phyloP scores from a whole-genome alignment of 2,113 vertebrate species.

The Seriola quinqueradiata region DNA sequence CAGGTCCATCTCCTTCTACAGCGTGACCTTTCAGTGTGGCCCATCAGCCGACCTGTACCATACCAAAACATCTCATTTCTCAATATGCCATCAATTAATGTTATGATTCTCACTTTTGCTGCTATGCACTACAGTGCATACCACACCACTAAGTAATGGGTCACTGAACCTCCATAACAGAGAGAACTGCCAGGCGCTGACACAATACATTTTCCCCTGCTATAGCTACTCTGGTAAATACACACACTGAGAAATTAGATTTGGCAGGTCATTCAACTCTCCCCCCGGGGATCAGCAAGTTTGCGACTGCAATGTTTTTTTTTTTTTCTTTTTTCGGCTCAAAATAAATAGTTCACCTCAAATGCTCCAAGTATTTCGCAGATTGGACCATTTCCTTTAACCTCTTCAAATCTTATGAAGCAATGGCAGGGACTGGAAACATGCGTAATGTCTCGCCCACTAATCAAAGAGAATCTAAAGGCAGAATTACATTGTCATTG shows the following conservation, averaged over 20 bases:
- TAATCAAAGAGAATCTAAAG: conserved; percentile 31
- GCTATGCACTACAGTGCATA: conserved; percentile 32
- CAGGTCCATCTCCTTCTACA: background rate
- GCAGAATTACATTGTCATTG: conserved; percentile 27
- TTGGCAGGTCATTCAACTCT: conserved; percentile 78
- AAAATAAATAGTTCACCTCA: conserved; percentile 67
- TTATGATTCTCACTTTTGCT: conserved; percentile 43
- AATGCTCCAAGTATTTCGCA: conserved; percentile 37
- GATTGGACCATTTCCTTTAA: conserved; percentile 45
- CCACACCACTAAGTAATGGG: conserved; percentile 66
- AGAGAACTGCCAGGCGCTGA: conserved; percentile 73
- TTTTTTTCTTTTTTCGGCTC: conserved; percentile 22
- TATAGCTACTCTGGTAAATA: conserved; percentile 75
- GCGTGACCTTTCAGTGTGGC: conserved; percentile 2
- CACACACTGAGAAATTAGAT: conserved; percentile 81
- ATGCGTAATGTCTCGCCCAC: background rate
- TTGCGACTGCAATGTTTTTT: conserved; percentile 54
- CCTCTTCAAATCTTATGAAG: conserved; percentile 21
- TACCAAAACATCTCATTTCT: conserved; percentile 42
- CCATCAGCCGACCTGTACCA: background rate
- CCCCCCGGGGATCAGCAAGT: conserved; percentile 72
- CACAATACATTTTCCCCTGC: conserved; percentile 70
- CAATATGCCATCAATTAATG: conserved; percentile 37
- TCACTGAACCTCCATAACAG: conserved; percentile 73
- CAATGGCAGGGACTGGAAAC: background rate